Conservation (phyloP, 1,140 invertebrate species). For the Drosophila arizonae region DNA sequence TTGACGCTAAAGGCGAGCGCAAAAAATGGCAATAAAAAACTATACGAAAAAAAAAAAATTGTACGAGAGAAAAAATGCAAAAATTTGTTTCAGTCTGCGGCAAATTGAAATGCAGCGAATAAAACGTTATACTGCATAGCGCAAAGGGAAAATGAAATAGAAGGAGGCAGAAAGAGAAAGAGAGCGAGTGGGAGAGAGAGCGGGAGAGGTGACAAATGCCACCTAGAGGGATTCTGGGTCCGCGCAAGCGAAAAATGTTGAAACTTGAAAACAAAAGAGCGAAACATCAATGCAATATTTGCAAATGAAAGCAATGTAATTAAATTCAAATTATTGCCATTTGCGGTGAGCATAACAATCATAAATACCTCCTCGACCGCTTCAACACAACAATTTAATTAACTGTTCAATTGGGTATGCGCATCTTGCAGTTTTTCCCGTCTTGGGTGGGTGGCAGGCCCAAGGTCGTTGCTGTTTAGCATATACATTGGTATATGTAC, state of each 20-base stretch:
- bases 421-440: not conserved
- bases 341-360: no score
- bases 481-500: no score
- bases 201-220: not conserved
- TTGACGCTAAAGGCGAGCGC: not conserved
- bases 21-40: not conserved
- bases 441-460: no score
- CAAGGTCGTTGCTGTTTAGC: slow-evolving; percentile 18
- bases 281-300: not conserved
- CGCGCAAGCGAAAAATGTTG: slow-evolving; percentile 7
- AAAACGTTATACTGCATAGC: not conserved
- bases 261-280: slow-evolving; percentile 10
- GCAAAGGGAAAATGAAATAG: no score
- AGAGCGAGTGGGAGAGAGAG: not conserved
- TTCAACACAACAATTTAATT: not conserved
- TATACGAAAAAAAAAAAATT: slow-evolving; percentile 6
- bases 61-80: not conserved
- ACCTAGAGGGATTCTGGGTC: not conserved
- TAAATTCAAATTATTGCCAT: not conserved
- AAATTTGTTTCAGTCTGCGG: slow-evolving; percentile 6
- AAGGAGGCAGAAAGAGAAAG: not conserved
- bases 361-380: not conserved
- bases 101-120: slow-evolving; percentile 25
- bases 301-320: not conserved
- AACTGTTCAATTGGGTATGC: not conserved